phyloP scores from a whole-genome alignment of 2,113 vertebrate species.

The Cephalopholis sonnerati region DNA sequence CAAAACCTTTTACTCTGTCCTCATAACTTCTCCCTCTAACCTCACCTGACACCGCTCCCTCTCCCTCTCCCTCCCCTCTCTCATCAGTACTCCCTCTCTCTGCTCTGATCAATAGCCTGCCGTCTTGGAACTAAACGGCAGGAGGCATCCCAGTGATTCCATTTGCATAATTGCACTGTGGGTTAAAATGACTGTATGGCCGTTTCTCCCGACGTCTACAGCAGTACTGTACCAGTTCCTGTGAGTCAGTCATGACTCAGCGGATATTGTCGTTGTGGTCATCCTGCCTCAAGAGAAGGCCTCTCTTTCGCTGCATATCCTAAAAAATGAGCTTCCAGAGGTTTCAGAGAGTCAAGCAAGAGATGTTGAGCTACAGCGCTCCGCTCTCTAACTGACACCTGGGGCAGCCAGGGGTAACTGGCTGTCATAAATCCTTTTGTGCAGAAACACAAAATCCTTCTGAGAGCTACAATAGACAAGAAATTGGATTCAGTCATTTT shows the following conservation, averaged over 20 bases:
- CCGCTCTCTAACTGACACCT: conserved; percentile 30
- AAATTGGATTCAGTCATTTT: background rate
- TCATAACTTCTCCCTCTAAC: conserved; percentile 19
- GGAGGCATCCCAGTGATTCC: conserved; percentile 62
- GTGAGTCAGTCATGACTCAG: conserved; percentile 67
- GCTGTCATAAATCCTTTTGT: conserved; percentile 52
- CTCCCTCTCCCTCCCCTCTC: conserved; percentile 27
- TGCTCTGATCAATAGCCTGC: conserved; percentile 72
- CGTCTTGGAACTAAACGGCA: conserved; percentile 66
- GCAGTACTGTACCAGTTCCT: conserved; percentile 34
- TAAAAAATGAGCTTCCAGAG: conserved; percentile 26
- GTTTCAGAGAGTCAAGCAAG: conserved; percentile 25
- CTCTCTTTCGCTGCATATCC: conserved; percentile 29
- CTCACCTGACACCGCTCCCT: conserved; percentile 19
- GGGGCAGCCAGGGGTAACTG: conserved; percentile 40
- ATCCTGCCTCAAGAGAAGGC: conserved; percentile 18
- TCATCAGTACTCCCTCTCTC: conserved; percentile 22
- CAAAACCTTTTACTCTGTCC: conserved; percentile 4
- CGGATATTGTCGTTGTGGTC: conserved; percentile 39
- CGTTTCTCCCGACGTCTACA: conserved; percentile 12
- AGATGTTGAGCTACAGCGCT: conserved; percentile 31
- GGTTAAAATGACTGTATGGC: conserved; percentile 52
- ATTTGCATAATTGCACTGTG: conserved; percentile 79
- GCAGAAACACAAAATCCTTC: conserved; percentile 50
- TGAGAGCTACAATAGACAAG: conserved; percentile 36